Base-by-base conservation (phyloP, 2,888 invertebrate genomes). In the Cephus pulcher region DNA sequence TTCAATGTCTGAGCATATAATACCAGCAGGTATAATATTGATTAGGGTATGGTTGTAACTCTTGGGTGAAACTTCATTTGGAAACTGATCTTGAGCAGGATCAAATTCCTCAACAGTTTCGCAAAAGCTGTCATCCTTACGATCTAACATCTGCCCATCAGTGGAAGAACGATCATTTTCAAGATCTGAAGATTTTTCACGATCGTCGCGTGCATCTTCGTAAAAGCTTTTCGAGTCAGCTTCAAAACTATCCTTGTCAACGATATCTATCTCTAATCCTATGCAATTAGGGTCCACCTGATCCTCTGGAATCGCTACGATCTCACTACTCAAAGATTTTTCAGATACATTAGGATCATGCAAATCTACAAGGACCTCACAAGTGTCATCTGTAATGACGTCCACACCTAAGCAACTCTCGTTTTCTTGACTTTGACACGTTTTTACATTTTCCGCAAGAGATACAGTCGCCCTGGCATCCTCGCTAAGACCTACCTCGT, bases 401-500 rank as follows among this genome's bases (percentile, higher is more conserved):
- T 56, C 23, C 23, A 15, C 56, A 56, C 56, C 56, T 56, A 56
- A 56, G 56, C 56, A 56, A 56, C 56, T 56, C 56, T 56, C 56
- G 56, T 56, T 56, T 56, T 56, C 56, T 23, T 56, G 56, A 56
- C 23, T 56, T 23, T 56, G 23, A 23, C 23, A 56, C 23, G 23
- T 56, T 56, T 56, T 56, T 56, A 9, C 0, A 23, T 23, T 56
- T 56, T 56, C 56, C 56, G 6, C 9, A 56, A 56, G 23, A 23
- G 56, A 9, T 9, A 56, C 23, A 56, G 2, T 9, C 56, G 56
- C 56, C 56, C 56, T 56, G 56, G 56, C 56, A 56, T 69, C 34
- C 32, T 76, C 74, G 69, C 34, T 34, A 74, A 82, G 82, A 86
- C 89, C 90, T 89, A 89, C 89, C 89, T 89, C 89, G 77, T 86